Evolutionary conservation across 2,797 vertebrate species (phyloP).

Genomic region (Cryptoblepharus egeriae): DNA sequence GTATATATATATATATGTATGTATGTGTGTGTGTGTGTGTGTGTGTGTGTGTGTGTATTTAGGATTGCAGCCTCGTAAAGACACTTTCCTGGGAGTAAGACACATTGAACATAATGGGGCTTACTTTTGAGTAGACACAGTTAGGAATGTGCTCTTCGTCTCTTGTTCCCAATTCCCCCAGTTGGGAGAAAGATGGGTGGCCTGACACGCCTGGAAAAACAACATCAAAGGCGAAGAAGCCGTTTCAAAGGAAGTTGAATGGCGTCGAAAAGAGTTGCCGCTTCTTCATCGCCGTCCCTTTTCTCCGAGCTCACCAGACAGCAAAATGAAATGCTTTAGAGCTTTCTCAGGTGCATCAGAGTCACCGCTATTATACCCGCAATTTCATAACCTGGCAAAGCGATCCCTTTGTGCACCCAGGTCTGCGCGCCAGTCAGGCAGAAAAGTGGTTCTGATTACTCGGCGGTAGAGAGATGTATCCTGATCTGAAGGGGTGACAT

Average conservation of each 20-base stretch:
- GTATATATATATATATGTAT: no score
- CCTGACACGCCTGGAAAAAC: not conserved
- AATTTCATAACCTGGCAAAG: slow-evolving; percentile 69
- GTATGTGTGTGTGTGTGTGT: no score
- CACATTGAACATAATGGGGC: no score
- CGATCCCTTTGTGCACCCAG: slow-evolving; percentile 55
- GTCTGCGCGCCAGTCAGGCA: slow-evolving; percentile 47
- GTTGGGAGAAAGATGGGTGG: not conserved
- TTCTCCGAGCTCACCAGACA: slow-evolving; percentile 55
- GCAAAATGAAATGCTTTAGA: slow-evolving; percentile 51
- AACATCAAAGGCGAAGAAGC: not conserved
- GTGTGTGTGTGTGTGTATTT: no score
- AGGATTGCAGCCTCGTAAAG: no score
- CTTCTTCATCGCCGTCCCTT: not conserved
- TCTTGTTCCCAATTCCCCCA: not conserved
- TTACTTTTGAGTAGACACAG: no score
- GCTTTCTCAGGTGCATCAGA: slow-evolving; percentile 56
- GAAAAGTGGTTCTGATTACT: slow-evolving; percentile 53
- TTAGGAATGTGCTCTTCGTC: no score
- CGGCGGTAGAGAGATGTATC: slow-evolving; percentile 43
- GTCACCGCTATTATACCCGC: slow-evolving; percentile 54
- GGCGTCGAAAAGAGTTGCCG: not conserved
- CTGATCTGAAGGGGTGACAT: slow-evolving; percentile 24
- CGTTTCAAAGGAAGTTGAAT: slow-evolving; percentile 38
- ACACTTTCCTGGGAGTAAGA: no score